A percentile compares a stretch with the other conserved stretches of the same genome.
phyloP scores from a whole-genome alignment of 1,140 invertebrate species.

The Rhizoglyphus robini region DNA sequence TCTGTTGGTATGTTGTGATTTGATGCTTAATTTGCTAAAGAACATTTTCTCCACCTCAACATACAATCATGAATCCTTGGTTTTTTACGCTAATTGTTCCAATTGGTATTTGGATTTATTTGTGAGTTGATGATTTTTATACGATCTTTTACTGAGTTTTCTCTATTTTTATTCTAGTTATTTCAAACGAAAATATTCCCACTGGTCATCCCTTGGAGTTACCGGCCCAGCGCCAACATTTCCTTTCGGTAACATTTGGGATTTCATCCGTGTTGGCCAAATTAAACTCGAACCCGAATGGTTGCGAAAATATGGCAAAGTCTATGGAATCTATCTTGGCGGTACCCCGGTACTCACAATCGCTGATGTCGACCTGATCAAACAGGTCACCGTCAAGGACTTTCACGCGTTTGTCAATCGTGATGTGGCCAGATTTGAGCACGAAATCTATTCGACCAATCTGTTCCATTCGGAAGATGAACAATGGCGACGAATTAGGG shows the following conservation, averaged over 20 bases:
- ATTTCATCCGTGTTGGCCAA: not conserved
- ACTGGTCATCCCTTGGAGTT: not conserved
- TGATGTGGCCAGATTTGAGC: not conserved
- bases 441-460: not conserved
- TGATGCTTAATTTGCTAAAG: too few relatives aligned
- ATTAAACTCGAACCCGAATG: not conserved
- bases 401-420: not conserved
- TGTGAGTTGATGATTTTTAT: too few relatives aligned
- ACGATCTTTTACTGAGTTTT: too few relatives aligned
- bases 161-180: not conserved
- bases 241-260: not conserved
- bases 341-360: not conserved
- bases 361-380: too few relatives aligned
- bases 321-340: not conserved
- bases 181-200: not conserved
- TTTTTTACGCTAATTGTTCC: too few relatives aligned
- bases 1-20: too few relatives aligned
- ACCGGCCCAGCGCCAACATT: not conserved
- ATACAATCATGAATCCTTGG: too few relatives aligned
- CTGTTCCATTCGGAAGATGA: conserved; percentile 22
- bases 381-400: not conserved
- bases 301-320: not conserved
- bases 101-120: too few relatives aligned
- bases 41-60: too few relatives aligned
- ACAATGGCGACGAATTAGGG: too few relatives aligned